These are phyloP conservation scores for Dasysyrphus albostriatus DNA, from an alignment of 2,888 invertebrate species.

Conservation along the genomic window DNA sequence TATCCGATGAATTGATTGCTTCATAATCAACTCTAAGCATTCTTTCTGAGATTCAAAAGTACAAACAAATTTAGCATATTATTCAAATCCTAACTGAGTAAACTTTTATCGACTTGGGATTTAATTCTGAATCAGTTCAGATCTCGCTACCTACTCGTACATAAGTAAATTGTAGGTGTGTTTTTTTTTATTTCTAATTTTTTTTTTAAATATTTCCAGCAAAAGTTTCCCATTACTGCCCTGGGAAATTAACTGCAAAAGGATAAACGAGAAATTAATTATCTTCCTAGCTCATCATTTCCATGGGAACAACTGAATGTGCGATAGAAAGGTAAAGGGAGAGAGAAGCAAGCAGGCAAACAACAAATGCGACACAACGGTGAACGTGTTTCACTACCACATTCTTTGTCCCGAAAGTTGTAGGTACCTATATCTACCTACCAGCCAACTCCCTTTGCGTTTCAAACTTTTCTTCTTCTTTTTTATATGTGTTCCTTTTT, in stretches of 20 bases:
- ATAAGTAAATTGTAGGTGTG: constrained; percentile 30
- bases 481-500: constrained; percentile 13
- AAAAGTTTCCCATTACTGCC: constrained; percentile 64
- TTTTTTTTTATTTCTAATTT: neutral
- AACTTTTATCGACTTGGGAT: constrained; percentile 31
- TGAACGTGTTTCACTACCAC: constrained; percentile 47
- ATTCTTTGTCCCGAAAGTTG: constrained; percentile 59
- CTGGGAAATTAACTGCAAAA: constrained; percentile 74
- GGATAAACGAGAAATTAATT: constrained; percentile 75
- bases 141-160: neutral
- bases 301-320: constrained; percentile 46
- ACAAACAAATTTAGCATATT: constrained; percentile 25
- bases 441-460: constrained; percentile 62
- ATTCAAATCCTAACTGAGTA: constrained; percentile 8
- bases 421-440: neutral
- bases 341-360: neutral
- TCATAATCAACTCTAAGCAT: constrained; percentile 19
- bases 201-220: constrained; percentile 9
- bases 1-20: constrained; percentile 7
- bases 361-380: constrained; percentile 40
- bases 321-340: neutral
- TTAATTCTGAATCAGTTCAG: constrained; percentile 14
- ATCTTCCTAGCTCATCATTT: constrained; percentile 70
- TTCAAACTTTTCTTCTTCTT: constrained; percentile 53
- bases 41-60: neutral